These are phyloP conservation scores for Papilio xuthus DNA, from an alignment of 1,140 invertebrate species.

Conservation along the genomic window DNA sequence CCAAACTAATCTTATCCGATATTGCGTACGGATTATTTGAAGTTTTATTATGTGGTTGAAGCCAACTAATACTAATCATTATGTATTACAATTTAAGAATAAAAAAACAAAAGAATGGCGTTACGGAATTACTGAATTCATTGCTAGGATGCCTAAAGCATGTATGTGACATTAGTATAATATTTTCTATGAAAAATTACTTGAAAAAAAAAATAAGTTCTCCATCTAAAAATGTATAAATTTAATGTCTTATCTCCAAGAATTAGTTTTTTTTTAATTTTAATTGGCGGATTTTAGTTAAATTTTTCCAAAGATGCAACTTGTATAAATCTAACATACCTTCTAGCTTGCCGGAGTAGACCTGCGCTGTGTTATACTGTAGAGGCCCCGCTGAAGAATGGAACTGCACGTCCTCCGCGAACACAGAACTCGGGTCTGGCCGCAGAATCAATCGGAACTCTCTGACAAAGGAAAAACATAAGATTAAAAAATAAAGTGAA, in stretches of 20 bases:
- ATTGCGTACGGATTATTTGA: conserved; percentile 46
- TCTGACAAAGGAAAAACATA: conserved; percentile 81
- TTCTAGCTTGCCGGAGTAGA: conserved; percentile 90
- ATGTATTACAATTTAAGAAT: neutral
- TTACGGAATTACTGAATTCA: neutral
- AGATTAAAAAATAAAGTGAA: neutral
- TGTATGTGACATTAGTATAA: too few species aligned
- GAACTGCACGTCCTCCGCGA: conserved; percentile 90
- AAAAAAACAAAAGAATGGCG: neutral
- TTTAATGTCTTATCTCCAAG: too few species aligned
- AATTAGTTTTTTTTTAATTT: too few species aligned
- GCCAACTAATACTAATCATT: neutral
- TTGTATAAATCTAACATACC: conserved; percentile 80
- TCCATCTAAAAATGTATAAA: too few species aligned
- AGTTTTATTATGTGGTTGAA: conserved; percentile 48
- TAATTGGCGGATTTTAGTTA: too few species aligned
- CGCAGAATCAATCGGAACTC: conserved; percentile 89
- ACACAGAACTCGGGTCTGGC: conserved; percentile 87
- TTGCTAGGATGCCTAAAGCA: neutral
- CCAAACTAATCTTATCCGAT: conserved; percentile 49
- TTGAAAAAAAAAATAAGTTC: too few species aligned
- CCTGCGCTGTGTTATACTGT: conserved; percentile 87
- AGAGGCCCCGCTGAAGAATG: conserved; percentile 88
- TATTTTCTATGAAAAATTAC: too few species aligned
- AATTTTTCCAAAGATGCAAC: neutral